Evolutionary conservation across 2,888 invertebrate genomes (phyloP).

Genomic region (Brachylomia viminalis): DNA sequence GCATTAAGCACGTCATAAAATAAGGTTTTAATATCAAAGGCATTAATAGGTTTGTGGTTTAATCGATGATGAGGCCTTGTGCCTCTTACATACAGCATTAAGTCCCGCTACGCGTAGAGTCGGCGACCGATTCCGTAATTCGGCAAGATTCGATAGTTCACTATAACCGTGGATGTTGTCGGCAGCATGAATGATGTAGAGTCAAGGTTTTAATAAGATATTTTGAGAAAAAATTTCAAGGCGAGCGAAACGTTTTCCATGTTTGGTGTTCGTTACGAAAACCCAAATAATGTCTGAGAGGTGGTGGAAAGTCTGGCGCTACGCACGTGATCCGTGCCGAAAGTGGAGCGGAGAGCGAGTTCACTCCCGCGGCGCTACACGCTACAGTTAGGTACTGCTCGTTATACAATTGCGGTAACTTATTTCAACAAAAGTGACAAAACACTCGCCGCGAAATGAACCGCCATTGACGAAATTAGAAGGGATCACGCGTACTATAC

Average conservation of each 20-base stretch:
- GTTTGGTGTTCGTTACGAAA: conserved; percentile 50
- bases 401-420: conserved; percentile 63
- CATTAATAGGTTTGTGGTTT: conserved; percentile 40
- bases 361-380: conserved; percentile 11
- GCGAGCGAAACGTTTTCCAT: conserved; percentile 25
- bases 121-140: conserved; percentile 64
- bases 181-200: conserved; percentile 61
- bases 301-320: conserved; percentile 33
- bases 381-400: conserved; percentile 7
- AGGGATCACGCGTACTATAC: conserved; percentile 58
- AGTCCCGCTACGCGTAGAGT: conserved; percentile 48
- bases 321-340: conserved; percentile 28
- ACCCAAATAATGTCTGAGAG: conserved; percentile 25
- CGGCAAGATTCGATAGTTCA: conserved; percentile 59
- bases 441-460: conserved; percentile 61
- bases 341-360: conserved; percentile 36
- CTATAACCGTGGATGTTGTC: conserved; percentile 55
- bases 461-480: conserved; percentile 69
- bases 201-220: conserved; percentile 57
- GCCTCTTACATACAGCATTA: conserved; percentile 48
- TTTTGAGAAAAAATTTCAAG: conserved; percentile 41
- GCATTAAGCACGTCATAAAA: conserved; percentile 18
- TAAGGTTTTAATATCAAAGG: conserved; percentile 29
- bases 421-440: conserved; percentile 69
- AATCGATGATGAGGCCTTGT: conserved; percentile 59